Conservation (phyloP, 2,113 vertebrate species). For the Oceanodroma tethys region DNA sequence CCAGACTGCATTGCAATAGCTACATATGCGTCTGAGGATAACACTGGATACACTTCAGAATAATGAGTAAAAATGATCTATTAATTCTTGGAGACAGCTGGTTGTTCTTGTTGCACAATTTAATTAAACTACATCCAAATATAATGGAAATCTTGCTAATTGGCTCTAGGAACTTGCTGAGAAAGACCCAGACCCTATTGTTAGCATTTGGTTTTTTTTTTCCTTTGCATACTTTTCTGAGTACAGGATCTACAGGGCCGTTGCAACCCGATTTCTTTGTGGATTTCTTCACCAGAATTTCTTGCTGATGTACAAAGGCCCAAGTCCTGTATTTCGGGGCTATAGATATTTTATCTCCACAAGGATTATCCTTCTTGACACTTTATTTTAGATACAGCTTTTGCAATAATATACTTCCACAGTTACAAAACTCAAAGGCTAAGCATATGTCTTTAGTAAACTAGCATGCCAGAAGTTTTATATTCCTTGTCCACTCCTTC, state of each 20-base stretch:
- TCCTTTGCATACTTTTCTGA: neutral
- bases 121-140: conserved; percentile 49
- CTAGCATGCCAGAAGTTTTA: neutral
- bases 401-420: neutral
- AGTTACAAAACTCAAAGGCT: neutral
- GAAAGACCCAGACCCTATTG: neutral
- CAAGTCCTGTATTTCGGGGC: neutral
- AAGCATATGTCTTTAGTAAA: neutral
- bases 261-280: neutral
- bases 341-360: neutral
- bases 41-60: neutral
- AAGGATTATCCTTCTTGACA: neutral
- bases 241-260: neutral
- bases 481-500: neutral
- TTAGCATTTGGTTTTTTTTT: neutral
- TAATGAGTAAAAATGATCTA: conserved; percentile 13
- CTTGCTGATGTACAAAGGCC: neutral
- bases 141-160: conserved; percentile 36
- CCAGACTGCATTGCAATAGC: neutral
- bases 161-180: conserved; percentile 15
- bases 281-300: neutral
- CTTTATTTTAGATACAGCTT: neutral
- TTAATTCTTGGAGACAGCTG: conserved; percentile 18
- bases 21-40: neutral
- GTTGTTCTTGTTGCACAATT: conserved; percentile 16